These are phyloP conservation scores for Amazona ochrocephala DNA, from an alignment of 2,797 vertebrate species.

Conservation along the genomic window DNA sequence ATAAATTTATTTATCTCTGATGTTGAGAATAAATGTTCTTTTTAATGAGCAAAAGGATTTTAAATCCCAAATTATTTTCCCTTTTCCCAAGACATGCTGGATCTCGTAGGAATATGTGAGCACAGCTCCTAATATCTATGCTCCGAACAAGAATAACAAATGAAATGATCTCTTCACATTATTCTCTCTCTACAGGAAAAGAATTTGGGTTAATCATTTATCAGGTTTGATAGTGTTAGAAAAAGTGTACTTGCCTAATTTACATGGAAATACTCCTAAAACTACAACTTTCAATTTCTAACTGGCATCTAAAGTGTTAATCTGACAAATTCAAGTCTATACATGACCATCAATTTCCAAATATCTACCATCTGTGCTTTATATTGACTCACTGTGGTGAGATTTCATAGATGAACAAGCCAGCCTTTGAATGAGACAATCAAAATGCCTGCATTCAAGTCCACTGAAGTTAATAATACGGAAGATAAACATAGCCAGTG, in stretches of 20 bases:
- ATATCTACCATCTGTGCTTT: neutral
- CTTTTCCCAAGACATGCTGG: neutral
- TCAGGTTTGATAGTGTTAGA: neutral
- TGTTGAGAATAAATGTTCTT: conserved; percentile 34
- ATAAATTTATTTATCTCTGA: neutral
- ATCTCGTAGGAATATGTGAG: neutral
- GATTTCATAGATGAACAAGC: neutral
- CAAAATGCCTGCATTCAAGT: neutral
- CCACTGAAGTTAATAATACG: neutral
- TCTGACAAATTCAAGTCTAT: neutral
- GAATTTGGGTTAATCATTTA: neutral
- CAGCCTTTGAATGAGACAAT: neutral
- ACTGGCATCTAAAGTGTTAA: neutral
- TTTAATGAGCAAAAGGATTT: conserved; percentile 21
- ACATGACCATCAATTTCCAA: neutral
- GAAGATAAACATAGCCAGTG: neutral
- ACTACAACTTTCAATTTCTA: neutral
- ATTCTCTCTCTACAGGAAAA: neutral
- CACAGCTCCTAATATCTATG: neutral
- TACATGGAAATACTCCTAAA: neutral
- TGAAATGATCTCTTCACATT: neutral
- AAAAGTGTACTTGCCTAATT: neutral
- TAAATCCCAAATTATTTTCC: conserved; percentile 38
- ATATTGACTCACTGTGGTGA: neutral
- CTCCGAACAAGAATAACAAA: conserved; percentile 35